These are phyloP conservation scores for Microhierax caerulescens DNA, from an alignment of 2,797 vertebrate species.

Conservation along the genomic window DNA sequence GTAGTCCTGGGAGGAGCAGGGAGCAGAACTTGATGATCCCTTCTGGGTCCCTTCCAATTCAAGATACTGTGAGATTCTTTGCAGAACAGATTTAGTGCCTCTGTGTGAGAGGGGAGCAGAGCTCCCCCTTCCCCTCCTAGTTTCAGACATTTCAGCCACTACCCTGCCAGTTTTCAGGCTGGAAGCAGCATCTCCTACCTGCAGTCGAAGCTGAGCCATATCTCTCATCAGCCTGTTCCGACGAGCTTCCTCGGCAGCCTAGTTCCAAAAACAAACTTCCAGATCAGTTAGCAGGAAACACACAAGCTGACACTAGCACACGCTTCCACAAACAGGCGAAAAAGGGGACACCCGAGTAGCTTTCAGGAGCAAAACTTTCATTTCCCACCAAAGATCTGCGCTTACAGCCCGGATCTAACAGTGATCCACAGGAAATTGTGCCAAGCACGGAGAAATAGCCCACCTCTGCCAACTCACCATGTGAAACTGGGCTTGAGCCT, in stretches of 20 bases:
- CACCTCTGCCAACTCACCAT: slow-evolving; percentile 84
- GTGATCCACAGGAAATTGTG: neutral
- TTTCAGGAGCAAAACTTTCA: neutral
- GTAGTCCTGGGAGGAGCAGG: no score
- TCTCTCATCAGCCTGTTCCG: slow-evolving; percentile 95
- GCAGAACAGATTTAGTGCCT: neutral
- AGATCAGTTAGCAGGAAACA: neutral
- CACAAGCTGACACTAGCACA: neutral
- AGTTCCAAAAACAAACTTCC: neutral
- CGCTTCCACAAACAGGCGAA: neutral
- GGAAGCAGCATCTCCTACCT: slow-evolving; percentile 74
- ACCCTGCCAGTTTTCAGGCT: neutral
- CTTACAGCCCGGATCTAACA: accelerated
- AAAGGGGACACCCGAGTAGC: neutral
- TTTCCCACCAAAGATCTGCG: neutral
- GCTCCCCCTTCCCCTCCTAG: neutral
- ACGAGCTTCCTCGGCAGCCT: slow-evolving; percentile 96
- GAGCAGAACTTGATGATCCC: neutral
- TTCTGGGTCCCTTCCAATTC: neutral
- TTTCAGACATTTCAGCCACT: neutral
- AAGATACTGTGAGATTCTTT: neutral
- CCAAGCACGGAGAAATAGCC: neutral
- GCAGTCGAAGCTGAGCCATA: slow-evolving; percentile 96
- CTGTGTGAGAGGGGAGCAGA: neutral
- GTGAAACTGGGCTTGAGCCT: slow-evolving; percentile 96